Percentiles rank a stretch among this genome's conserved stretches.
phyloP scores from a whole-genome alignment of 2,888 invertebrate genomes.

The Aethes cnicana region DNA sequence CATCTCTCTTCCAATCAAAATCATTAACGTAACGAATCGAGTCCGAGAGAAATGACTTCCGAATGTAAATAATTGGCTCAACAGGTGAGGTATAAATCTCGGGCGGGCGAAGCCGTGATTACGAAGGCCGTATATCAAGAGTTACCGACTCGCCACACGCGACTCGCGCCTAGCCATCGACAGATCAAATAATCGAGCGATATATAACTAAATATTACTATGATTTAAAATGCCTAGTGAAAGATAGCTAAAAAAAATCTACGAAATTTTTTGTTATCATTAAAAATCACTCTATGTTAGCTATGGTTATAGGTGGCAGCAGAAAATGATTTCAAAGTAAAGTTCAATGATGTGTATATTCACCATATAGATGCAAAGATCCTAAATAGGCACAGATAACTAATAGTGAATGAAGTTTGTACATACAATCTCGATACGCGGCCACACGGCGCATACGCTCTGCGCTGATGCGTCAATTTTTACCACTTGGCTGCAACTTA shows the following conservation, averaged over 20 bases:
- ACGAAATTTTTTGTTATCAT: too few relatives aligned
- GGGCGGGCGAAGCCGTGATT: constrained; percentile 70
- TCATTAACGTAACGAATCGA: constrained; percentile 44
- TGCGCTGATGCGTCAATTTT: constrained; percentile 67
- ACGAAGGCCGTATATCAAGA: constrained; percentile 71
- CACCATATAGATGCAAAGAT: too few relatives aligned
- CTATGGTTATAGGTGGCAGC: too few relatives aligned
- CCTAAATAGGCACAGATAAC: too few relatives aligned
- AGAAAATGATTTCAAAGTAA: too few relatives aligned
- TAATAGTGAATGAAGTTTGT: too few relatives aligned
- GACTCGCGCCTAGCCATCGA: constrained; percentile 54
- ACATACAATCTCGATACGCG: constrained; percentile 19
- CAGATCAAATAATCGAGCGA: constrained; percentile 44
- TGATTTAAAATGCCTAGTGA: background rate
- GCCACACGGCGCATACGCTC: constrained; percentile 38
- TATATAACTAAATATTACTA: constrained; percentile 40
- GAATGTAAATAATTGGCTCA: constrained; percentile 77
- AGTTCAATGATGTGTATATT: too few relatives aligned
- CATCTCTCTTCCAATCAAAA: constrained; percentile 37
- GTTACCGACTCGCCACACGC: constrained; percentile 61
- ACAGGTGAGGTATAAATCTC: constrained; percentile 77
- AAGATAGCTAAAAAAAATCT: too few relatives aligned
- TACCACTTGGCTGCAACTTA: constrained; percentile 60
- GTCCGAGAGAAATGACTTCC: constrained; percentile 61
- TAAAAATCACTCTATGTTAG: too few relatives aligned